Percentiles rank a stretch among this genome's conserved stretches.
Conservation (phyloP, 2,888 invertebrate genomes). For the Rhingia rostrata region DNA sequence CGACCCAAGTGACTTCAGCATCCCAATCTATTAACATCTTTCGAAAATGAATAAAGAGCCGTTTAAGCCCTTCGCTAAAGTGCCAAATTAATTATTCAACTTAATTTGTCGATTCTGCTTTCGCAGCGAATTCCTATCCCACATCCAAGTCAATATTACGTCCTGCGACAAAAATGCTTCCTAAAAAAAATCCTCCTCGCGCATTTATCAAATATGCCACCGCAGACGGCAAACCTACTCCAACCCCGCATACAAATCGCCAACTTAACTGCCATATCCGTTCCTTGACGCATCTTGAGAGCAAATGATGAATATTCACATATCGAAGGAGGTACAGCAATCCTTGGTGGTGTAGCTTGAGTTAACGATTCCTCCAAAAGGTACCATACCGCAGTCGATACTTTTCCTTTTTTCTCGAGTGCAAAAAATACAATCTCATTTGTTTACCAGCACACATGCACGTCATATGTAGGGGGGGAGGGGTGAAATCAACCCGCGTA, state of each 20-base stretch:
- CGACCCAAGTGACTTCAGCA: too few relatives aligned
- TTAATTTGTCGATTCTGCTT: conserved; percentile 57
- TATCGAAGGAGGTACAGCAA: conserved; percentile 8
- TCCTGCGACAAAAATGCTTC: conserved; percentile 11
- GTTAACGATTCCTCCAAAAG: conserved; percentile 64
- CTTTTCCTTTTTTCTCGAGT: conserved; percentile 42
- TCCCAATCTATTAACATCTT: not conserved
- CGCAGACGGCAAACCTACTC: conserved; percentile 80
- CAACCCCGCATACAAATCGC: conserved; percentile 54
- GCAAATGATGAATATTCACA: conserved; percentile 72
- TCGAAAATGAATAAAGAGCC: conserved; percentile 4
- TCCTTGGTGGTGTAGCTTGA: conserved; percentile 22
- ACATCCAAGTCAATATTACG: not conserved
- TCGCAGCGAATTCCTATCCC: conserved; percentile 13
- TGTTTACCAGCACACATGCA: conserved; percentile 62
- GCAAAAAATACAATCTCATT: conserved; percentile 63
- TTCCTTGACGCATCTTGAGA: conserved; percentile 57
- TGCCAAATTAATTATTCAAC: conserved; percentile 68
- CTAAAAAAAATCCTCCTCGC: conserved; percentile 42
- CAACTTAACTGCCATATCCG: conserved; percentile 29
- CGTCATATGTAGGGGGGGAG: conserved; percentile 34
- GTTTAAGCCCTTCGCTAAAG: conserved; percentile 35
- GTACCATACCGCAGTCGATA: conserved; percentile 45
- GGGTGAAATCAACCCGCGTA: conserved; percentile 80
- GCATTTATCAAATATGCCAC: conserved; percentile 70